A percentile compares a stretch with the other conserved stretches of the same genome.
These are phyloP conservation scores for Takifugu rubripes DNA, from an alignment of 2,797 vertebrate genomes.

Conservation along the genomic window DNA sequence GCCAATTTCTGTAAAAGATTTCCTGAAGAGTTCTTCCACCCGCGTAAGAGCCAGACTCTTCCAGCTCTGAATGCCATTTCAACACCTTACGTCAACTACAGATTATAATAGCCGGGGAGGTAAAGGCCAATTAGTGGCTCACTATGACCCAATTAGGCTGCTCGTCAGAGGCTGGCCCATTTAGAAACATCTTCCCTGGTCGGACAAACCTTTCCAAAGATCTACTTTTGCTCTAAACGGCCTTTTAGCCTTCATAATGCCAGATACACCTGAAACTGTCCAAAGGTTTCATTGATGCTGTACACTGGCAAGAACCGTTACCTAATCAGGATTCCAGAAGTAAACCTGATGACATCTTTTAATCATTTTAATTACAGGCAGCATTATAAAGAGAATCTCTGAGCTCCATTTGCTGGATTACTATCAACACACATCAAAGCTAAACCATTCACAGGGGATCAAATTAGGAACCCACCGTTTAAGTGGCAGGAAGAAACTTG, in stretches of 20 bases:
- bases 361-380: conserved; percentile 27
- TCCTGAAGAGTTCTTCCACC: neutral
- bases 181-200: conserved; percentile 4
- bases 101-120: conserved; percentile 53
- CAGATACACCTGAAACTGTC: neutral
- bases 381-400: conserved; percentile 15
- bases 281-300: neutral
- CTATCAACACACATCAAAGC: conserved; percentile 5
- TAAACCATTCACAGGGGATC: conserved; percentile 4
- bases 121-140: conserved; percentile 70
- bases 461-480: conserved; percentile 5
- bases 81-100: conserved; percentile 38
- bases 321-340: conserved; percentile 43
- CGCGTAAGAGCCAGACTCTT: neutral
- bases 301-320: neutral
- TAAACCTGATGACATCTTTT: conserved; percentile 26
- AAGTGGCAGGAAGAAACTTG: conserved; percentile 6
- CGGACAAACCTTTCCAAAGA: too few relatives aligned
- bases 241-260: neutral
- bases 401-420: conserved; percentile 40
- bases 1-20: conserved; percentile 17
- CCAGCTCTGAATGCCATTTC: conserved; percentile 2
- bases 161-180: conserved; percentile 9
- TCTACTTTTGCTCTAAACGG: too few relatives aligned
- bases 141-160: conserved; percentile 58